A percentile compares a stretch with the other conserved stretches of the same genome.
These are phyloP conservation scores for Stigmatopora argus DNA, from an alignment of 2,113 vertebrate genomes.

Conservation along the genomic window DNA sequence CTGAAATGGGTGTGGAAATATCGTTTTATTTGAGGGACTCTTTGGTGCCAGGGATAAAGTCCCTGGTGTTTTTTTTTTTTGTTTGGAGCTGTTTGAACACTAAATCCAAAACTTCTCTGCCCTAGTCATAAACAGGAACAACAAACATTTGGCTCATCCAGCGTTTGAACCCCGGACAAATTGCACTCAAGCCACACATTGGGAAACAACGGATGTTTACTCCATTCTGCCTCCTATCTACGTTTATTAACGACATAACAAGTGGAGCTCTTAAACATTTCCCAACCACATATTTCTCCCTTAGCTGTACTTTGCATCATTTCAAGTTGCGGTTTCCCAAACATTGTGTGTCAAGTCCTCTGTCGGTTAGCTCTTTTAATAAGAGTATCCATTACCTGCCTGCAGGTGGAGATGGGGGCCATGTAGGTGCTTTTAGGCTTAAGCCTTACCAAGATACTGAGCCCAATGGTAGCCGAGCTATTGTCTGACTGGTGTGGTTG, in stretches of 20 bases:
- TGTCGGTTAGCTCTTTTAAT: constrained; percentile 55
- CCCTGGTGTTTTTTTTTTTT: too few species aligned
- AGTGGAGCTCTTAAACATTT: background rate
- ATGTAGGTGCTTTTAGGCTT: constrained; percentile 53
- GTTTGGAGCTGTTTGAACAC: too few species aligned
- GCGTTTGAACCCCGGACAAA: background rate
- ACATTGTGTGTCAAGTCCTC: constrained; percentile 49
- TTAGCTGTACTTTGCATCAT: background rate
- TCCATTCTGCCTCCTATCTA: background rate
- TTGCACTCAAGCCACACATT: background rate
- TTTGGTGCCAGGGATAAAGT: too few species aligned
- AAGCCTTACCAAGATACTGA: constrained; percentile 42
- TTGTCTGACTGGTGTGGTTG: constrained; percentile 62
- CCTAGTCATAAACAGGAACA: too few species aligned
- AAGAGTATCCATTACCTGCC: constrained; percentile 57
- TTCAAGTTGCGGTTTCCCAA: constrained; percentile 18
- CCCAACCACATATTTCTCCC: background rate
- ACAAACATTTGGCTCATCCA: too few species aligned
- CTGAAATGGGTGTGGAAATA: too few species aligned
- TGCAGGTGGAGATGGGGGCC: constrained; percentile 48
- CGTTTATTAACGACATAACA: background rate
- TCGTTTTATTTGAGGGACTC: too few species aligned
- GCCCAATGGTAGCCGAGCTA: constrained; percentile 43
- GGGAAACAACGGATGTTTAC: background rate
- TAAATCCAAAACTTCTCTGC: too few species aligned